A percentile compares a stretch with the other conserved stretches of the same genome.
These are phyloP conservation scores for Paracentrotus lividus DNA, from an alignment of 53 echinoderm and acorn worm genomes.

Conservation along the genomic window DNA sequence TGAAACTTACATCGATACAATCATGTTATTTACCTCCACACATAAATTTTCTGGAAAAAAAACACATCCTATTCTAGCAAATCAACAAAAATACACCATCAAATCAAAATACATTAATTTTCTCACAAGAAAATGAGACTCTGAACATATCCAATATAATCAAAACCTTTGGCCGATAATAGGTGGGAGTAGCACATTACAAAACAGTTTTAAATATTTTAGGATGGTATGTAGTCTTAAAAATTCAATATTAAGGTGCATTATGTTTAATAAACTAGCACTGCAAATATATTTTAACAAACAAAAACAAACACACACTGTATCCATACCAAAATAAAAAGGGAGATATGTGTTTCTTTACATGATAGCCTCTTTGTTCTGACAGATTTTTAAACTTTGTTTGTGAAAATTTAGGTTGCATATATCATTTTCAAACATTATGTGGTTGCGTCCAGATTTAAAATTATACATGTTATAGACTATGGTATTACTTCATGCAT, in stretches of 20 bases:
- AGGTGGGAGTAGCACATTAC: neutral
- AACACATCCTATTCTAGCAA: neutral
- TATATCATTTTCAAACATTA: neutral
- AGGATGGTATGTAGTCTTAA: neutral
- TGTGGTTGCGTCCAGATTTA: neutral
- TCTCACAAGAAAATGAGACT: neutral
- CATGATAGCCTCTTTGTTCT: neutral
- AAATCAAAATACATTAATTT: constrained; percentile 24
- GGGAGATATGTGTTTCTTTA: neutral
- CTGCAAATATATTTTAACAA: neutral
- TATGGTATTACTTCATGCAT: neutral
- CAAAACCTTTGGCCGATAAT: neutral
- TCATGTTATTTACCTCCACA: neutral
- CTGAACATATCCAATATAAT: neutral
- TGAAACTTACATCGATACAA: neutral
- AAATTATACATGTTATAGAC: too few relatives aligned
- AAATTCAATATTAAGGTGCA: neutral
- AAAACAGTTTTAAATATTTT: neutral
- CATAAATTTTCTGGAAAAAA: neutral
- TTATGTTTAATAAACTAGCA: neutral
- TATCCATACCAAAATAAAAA: neutral
- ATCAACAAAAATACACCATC: neutral
- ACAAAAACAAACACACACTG: neutral
- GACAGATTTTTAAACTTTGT: too few relatives aligned
- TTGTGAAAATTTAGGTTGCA: neutral